Conservation (phyloP, 2,113 vertebrate species). For the Platichthys stellatus region DNA sequence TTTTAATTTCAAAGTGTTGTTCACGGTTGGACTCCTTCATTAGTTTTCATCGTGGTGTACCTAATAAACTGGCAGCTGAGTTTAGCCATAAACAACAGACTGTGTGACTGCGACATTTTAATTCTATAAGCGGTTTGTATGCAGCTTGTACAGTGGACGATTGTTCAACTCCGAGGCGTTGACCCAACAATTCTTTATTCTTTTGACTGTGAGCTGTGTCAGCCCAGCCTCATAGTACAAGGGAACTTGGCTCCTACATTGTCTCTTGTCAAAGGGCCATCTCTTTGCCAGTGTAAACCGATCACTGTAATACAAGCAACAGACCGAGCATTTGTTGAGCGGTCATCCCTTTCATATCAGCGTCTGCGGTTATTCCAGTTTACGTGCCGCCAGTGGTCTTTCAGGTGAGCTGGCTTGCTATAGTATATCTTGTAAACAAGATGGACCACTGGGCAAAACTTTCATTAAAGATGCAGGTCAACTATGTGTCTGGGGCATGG, state of each 20-base stretch:
- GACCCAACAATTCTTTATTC: conserved; percentile 72
- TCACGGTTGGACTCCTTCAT: background rate
- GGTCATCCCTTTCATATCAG: background rate
- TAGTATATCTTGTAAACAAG: background rate
- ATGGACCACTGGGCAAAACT: background rate
- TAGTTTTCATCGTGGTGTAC: background rate
- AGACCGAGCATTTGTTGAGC: conserved; percentile 27
- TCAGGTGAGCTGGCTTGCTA: background rate
- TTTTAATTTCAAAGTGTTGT: background rate
- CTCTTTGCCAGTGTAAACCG: conserved; percentile 34
- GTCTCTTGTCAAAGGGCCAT: conserved; percentile 23
- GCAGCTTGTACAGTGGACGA: conserved; percentile 41
- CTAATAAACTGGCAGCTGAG: background rate
- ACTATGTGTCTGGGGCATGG: conserved; percentile 24
- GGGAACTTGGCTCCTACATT: conserved; percentile 17
- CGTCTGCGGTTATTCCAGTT: background rate
- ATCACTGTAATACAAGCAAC: conserved; percentile 44
- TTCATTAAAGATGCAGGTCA: conserved; percentile 33
- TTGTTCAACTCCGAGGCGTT: conserved; percentile 48
- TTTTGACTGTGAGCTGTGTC: conserved; percentile 65
- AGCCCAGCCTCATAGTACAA: conserved; percentile 54
- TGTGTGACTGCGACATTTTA: background rate
- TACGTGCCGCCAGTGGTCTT: background rate
- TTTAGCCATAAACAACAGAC: background rate
- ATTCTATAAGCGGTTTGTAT: background rate